Base-by-base conservation (phyloP, 1,140 invertebrate genomes). In the Bactericera cockerelli region DNA sequence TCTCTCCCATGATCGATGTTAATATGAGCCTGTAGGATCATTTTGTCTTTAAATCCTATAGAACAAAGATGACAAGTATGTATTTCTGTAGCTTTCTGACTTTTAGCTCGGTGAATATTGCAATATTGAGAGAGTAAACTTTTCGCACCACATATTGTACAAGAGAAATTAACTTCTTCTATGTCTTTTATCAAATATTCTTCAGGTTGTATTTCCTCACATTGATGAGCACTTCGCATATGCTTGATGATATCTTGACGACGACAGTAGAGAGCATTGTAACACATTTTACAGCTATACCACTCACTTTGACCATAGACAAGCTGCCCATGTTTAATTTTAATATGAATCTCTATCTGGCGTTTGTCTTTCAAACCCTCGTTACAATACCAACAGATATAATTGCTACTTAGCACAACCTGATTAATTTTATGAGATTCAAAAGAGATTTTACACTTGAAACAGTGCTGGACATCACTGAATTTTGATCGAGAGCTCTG, bases 201-300 rank as follows among this genome's bases (percentile, higher is more conserved):
- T 19, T 49, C 3, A 16, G n/a, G 3, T 19, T 49, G n/a, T 6
- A 49, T 49, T 4, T 10, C 4, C n/a, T 22, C 42, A 49, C n/a
- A 19, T 22, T 49, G 42, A n/a, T 49, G 42, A 6, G 22, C 42
- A 49, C 19, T 22, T 16, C 42, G 42, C 42, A 49, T 49, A 49
- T 49, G 42, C 22, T 49, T 49, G n/a, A 49, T 22, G 22, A 49
- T 49, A 22, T 49, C 42, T n/a, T 49, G 42, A 16, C 42, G 42
- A 19, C 42, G 42, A n/a, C 42, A 19, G 19, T 49, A 49, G 4
- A 49, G 19, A 6, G n/a, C 22, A 49, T 49, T 49, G n/a, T 22
- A 49, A 49, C 42, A 49, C 19, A 22, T 6, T n/a, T 22, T 49
- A 22, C 42, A 49, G 3, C n/a, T n/a, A 49, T 49, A 49, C n/a